phyloP scores from a whole-genome alignment of 1,140 invertebrate species.

The Cyrtorhinus lividipennis region DNA sequence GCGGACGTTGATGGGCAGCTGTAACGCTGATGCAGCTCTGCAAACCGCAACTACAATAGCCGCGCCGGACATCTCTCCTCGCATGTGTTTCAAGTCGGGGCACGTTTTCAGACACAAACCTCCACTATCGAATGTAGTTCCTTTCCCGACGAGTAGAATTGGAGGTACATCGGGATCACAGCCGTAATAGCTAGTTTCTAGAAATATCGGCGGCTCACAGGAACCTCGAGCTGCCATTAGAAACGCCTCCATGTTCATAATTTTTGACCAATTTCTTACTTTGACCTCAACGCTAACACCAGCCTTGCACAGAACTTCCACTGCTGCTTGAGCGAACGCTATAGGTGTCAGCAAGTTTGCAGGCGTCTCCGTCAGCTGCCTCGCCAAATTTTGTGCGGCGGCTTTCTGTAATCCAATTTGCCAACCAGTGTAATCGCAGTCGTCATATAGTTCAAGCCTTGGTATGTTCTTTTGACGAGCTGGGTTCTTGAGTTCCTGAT shows the following conservation, averaged over 20 bases:
- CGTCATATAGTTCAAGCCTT: conserved; percentile 23
- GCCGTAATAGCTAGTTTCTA: conserved; percentile 41
- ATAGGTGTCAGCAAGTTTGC: conserved; percentile 48
- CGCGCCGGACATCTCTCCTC: conserved; percentile 54
- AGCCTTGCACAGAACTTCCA: conserved; percentile 32
- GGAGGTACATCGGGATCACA: conserved; percentile 32
- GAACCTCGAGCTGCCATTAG: conserved; percentile 45
- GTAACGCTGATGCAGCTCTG: conserved; percentile 35
- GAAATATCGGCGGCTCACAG: conserved; percentile 42
- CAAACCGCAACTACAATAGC: conserved; percentile 41
- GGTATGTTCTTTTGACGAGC: conserved; percentile 27
- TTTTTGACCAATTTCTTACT: conserved; percentile 41
- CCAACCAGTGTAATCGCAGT: conserved; percentile 37
- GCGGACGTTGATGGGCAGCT: conserved; percentile 41
- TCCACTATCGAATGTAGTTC: conserved; percentile 51
- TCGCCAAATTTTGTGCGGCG: conserved; percentile 44
- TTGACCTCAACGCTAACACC: conserved; percentile 36
- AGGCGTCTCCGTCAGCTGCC: conserved; percentile 46
- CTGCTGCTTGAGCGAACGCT: conserved; percentile 38
- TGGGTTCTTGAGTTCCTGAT: conserved; percentile 37
- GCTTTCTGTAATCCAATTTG: conserved; percentile 38
- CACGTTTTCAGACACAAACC: conserved; percentile 45
- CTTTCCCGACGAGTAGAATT: conserved; percentile 35
- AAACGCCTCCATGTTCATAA: conserved; percentile 45
- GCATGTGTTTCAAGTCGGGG: conserved; percentile 42